Base-by-base conservation (phyloP, 2,797 vertebrate genomes). In the Diplodus puntazzo region DNA sequence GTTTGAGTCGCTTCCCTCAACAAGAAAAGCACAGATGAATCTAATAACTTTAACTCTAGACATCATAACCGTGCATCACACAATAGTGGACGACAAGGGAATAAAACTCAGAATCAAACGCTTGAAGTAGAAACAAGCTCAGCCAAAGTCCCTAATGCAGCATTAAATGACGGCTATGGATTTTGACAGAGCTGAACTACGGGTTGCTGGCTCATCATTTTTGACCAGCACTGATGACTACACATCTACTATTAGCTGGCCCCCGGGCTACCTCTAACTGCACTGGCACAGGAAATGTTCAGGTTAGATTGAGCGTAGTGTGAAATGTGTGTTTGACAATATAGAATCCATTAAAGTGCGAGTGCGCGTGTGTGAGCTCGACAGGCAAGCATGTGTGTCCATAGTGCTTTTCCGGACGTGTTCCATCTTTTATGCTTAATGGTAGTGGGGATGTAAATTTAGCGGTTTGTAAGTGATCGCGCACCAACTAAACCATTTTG, bases 191-290 rank as follows among this genome's bases (percentile, higher is more conserved):
- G 81, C 67, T 88, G 77, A 87, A 88, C 81, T 78, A 60, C 81
- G 86, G 76, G 79, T 89, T 90, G 91, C 92, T 91, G 91, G 89
- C 84, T 90, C 88, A 69, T 65, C 67, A 27, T 65, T 89, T 89
- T 54, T 75, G 79, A 86, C 80, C 79, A 39, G 71, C 68, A 42
- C 81, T 92, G 85, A 92, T 87, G 75, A 81, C 83, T 87, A 73
- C 88, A 84, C 75, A 72, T 87, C 66, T 62, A 69, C 89, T 81
- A 86, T 87, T 88, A 88, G 85, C 87, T 83, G 82, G 75, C 88
- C 88, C 62, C 42, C 17, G 10, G 81, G 89, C 88, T 75, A 83
- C 64, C 23, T n/a, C 76, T 88, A 87, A 92, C 86, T 88, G 89
- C 85, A 67, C 76, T 69, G 87, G 78, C 75, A 75, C 21, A 49